phyloP scores from a whole-genome alignment of 2,113 vertebrate genomes.

The Strix aluco region DNA sequence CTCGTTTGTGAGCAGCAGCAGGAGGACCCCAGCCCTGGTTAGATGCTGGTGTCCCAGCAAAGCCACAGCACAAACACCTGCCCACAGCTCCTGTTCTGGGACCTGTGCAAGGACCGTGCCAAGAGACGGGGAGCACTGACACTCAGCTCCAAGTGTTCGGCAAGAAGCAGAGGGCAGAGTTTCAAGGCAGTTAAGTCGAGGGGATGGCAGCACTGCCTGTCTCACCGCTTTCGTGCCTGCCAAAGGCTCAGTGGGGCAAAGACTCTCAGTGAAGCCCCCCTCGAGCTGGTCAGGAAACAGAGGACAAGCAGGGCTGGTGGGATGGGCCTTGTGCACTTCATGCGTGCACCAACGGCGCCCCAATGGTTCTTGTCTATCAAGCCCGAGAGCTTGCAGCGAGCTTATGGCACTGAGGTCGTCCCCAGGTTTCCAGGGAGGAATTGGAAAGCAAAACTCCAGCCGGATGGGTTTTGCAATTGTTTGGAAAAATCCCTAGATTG shows the following conservation, averaged over 20 bases:
- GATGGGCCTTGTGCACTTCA: not conserved
- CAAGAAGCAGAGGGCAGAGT: not conserved
- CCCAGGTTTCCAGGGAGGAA: not conserved
- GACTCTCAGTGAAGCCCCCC: not conserved
- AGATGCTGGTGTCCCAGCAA: not conserved
- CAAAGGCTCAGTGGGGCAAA: not conserved
- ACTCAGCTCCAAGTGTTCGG: not conserved
- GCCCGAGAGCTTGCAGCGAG: not conserved
- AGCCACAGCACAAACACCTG: fast-evolving
- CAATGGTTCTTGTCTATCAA: not conserved
- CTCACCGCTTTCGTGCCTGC: not conserved
- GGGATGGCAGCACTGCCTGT: too few species aligned
- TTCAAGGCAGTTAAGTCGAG: too few species aligned
- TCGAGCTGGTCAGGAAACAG: not conserved
- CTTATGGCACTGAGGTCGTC: not conserved
- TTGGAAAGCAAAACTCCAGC: not conserved
- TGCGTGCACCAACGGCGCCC: fast-evolving
- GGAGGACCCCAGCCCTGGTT: not conserved
- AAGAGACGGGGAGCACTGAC: not conserved
- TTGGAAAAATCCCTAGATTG: conserved; percentile 28
- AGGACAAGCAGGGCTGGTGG: not conserved
- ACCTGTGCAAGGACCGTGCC: fast-evolving
- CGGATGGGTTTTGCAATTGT: not conserved
- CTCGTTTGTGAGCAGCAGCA: not conserved
- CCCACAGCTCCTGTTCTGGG: not conserved